Base-by-base conservation (phyloP, 2,797 vertebrate genomes). In the Urocyon cinereoargenteus region DNA sequence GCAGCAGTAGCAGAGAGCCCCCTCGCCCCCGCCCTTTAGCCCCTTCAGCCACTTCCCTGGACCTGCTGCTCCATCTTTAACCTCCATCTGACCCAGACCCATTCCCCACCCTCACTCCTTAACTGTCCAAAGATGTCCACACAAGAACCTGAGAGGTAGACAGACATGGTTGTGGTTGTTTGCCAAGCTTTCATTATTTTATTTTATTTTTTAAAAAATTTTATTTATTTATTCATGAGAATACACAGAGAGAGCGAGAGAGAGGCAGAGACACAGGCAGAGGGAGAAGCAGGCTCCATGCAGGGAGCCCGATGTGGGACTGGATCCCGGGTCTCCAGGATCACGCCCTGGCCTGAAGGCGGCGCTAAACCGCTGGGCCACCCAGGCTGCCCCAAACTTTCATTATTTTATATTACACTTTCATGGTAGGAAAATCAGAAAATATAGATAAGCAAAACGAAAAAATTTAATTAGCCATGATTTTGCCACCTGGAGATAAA, bases 401-500 rank as follows among this genome's bases (percentile, higher is more conserved):
- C 59, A 62, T 78, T 36, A 55, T 75, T 93, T 97, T 91, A 73
- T 62, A 36, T 88, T 90, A 66, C 15, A 91, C 31, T 70, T 49
- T 75, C 3, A 6, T 53, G 66, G 68, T 84, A 61, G 94, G 92
- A 96, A 94, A 86, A 79, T 86, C 34, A 90, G 96, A 93, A 91
- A 96, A 79, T 49, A 75, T 36, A 96, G 73, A 94, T 78, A 93
- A 91, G 61, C 86, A 96, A 86, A 91, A 85, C 22, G 64, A 79
- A 92, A 55, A 70, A 61, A 93, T 61, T 85, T 91, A 95, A 97
- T 98, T 90, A 96, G 61, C 61, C 57, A 68, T 97, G 90, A 83
- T 97, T 93, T 97, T 87, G 57, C 96, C 94, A 96, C 90, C 91
- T 96, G 96, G 93, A 94, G 89, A 94, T 96, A 97, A 96, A 95